These are phyloP conservation scores for Lepidurus apus DNA, from an alignment of 1,140 invertebrate species.

Conservation along the genomic window DNA sequence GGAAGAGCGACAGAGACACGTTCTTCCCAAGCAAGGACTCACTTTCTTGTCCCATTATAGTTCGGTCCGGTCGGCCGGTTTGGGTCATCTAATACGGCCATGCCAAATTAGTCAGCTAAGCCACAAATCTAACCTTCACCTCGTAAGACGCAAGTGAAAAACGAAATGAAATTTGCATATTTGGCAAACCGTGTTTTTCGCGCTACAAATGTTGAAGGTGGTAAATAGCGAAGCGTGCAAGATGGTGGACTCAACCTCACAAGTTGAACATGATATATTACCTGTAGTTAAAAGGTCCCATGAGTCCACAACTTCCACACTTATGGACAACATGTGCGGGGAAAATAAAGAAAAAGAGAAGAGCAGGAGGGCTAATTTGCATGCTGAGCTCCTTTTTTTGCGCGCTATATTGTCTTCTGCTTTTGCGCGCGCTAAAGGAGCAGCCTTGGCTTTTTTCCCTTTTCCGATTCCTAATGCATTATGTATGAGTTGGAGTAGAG, in stretches of 20 bases:
- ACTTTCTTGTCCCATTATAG: not conserved
- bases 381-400: not conserved
- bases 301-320: not conserved
- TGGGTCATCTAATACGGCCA: not conserved
- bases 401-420: not conserved
- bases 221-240: not conserved
- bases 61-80: not conserved
- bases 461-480: not conserved
- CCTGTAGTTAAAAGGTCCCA: not conserved
- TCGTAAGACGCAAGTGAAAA: not conserved
- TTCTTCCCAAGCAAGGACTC: not conserved
- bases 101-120: not conserved
- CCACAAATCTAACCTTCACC: too few relatives aligned
- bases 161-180: too few relatives aligned
- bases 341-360: not conserved
- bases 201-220: not conserved
- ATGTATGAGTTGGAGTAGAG: not conserved
- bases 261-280: constrained; percentile 19
- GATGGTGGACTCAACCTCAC: not conserved
- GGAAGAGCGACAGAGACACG: not conserved
- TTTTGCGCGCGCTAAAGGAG: not conserved
- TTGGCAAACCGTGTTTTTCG: not conserved
- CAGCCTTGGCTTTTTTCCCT: not conserved
- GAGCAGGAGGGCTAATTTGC: not conserved
- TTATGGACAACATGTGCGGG: too few relatives aligned